A percentile compares a stretch with the other conserved stretches of the same genome.
These are phyloP conservation scores for Geotrupes spiniger DNA, from an alignment of 2,888 invertebrate genomes.

Conservation along the genomic window DNA sequence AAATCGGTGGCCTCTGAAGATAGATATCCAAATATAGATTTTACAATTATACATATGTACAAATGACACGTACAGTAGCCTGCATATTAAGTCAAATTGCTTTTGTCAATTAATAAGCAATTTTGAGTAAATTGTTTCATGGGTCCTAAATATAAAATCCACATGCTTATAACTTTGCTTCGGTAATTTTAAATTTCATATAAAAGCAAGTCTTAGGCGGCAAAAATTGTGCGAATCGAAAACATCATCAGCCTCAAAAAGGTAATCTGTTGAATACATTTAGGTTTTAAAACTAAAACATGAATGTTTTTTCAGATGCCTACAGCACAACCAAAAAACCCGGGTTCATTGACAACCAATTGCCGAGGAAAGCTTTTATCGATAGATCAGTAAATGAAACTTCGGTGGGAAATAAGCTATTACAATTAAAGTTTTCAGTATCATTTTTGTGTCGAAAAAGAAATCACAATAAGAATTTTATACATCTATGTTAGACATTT, in stretches of 20 bases:
- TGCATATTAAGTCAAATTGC: no score
- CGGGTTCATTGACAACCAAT: constrained; percentile 7
- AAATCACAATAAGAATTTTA: constrained; percentile 16
- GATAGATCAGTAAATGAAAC: constrained; percentile 33
- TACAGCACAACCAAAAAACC: constrained; percentile 29
- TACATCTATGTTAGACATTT: constrained; percentile 26
- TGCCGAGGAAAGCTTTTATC: constrained; percentile 32
- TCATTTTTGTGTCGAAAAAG: constrained; percentile 16
- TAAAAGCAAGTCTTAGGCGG: no score
- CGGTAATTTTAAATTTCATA: no score
- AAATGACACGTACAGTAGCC: no score
- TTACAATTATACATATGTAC: no score
- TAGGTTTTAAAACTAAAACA: neutral
- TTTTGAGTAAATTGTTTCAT: no score
- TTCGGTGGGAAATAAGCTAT: neutral
- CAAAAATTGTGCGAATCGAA: no score
- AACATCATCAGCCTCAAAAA: constrained; percentile 12
- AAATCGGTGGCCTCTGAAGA: no score
- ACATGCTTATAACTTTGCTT: no score
- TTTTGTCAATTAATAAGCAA: no score
- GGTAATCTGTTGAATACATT: constrained; percentile 7
- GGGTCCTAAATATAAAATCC: no score
- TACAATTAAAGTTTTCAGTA: constrained; percentile 24
- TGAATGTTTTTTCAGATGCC: neutral
- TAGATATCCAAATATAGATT: no score